Percentiles rank a stretch among this genome's conserved stretches.
Conservation (phyloP, 2,797 vertebrate species). For the Neosilurus hyrtlii region DNA sequence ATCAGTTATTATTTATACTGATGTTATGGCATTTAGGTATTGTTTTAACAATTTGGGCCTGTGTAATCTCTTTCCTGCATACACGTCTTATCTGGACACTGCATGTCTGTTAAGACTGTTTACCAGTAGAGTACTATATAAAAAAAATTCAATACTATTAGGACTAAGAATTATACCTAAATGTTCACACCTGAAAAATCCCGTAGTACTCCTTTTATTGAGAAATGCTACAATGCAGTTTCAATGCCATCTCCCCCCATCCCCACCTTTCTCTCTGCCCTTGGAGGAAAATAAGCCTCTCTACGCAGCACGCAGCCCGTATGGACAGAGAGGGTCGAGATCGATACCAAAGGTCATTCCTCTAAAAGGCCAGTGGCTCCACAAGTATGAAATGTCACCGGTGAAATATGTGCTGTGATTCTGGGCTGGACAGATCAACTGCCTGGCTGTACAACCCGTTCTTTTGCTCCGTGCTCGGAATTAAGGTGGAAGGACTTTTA, state of each 20-base stretch:
- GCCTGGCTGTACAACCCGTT: conserved; percentile 35
- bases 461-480: conserved; percentile 34
- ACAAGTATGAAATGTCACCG: conserved; percentile 57
- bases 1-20: background rate
- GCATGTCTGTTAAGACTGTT: background rate
- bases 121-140: background rate
- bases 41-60: background rate
- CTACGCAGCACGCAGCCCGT: conserved; percentile 44
- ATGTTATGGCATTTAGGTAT: background rate
- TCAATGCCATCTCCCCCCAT: conserved; percentile 6
- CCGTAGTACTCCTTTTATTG: background rate
- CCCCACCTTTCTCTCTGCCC: conserved; percentile 38
- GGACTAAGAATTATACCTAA: background rate
- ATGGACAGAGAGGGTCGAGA: conserved; percentile 55
- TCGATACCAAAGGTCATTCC: conserved; percentile 61
- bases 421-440: conserved; percentile 40
- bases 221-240: background rate
- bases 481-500: conserved; percentile 53
- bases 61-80: background rate
- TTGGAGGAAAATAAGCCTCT: conserved; percentile 54
- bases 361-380: conserved; percentile 59
- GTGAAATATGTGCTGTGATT: conserved; percentile 53
- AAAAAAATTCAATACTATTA: conserved; percentile 4
- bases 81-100: background rate
- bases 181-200: background rate